Percentiles rank a stretch among this genome's conserved stretches.
phyloP scores from a whole-genome alignment of 2,888 invertebrate species.

The Lamproptera curius region DNA sequence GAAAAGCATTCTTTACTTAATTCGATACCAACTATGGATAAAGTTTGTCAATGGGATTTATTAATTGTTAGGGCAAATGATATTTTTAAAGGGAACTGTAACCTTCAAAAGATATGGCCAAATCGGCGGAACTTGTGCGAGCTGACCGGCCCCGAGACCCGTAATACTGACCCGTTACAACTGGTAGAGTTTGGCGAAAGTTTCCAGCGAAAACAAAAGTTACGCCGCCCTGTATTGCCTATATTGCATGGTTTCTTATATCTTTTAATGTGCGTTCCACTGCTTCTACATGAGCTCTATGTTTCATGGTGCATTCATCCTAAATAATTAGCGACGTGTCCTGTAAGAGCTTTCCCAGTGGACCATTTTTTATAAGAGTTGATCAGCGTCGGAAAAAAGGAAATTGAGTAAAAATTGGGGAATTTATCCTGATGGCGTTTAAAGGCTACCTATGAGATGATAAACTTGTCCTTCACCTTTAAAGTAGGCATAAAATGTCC shows the following conservation, averaged over 20 bases:
- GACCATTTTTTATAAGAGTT: not conserved
- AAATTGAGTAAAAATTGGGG: slow-evolving; percentile 29
- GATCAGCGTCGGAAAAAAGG: slow-evolving; percentile 5
- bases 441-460: slow-evolving; percentile 28
- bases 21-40: too few species aligned
- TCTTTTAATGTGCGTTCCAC: not conserved
- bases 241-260: not conserved
- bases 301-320: not conserved
- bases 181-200: too few species aligned
- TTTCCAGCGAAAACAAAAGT: too few species aligned
- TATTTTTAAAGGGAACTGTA: too few species aligned
- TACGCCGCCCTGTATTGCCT: not conserved
- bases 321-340: not conserved
- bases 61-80: too few species aligned
- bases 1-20: too few species aligned
- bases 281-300: not conserved
- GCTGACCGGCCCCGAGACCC: too few species aligned
- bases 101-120: too few species aligned
- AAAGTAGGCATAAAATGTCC: slow-evolving; percentile 30
- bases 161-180: too few species aligned
- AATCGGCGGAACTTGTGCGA: too few species aligned
- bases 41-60: too few species aligned
- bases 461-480: slow-evolving; percentile 29
- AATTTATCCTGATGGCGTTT: slow-evolving; percentile 28
- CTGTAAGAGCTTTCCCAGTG: not conserved